Conservation (phyloP, 2,888 invertebrate genomes). For the Euzophera pinguis region DNA sequence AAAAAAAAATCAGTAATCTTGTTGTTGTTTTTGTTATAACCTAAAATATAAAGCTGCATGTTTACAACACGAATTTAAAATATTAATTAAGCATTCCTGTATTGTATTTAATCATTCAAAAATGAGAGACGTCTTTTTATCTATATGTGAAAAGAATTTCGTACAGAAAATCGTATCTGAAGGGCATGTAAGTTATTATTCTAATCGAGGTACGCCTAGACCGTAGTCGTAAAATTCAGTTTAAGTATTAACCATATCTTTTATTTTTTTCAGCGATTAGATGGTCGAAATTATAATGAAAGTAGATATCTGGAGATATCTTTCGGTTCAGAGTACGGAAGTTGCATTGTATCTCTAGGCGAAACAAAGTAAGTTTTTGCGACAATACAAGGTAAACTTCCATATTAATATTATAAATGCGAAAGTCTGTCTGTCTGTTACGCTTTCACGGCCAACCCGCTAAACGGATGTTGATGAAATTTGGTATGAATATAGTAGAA, state of each 20-base stretch:
- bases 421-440: too few species aligned
- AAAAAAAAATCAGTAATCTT: too few species aligned
- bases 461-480: too few species aligned
- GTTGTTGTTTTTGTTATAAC: too few species aligned
- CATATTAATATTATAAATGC: too few species aligned
- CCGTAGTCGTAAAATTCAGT: too few species aligned
- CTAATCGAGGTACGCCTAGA: not conserved
- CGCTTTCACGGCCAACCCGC: too few species aligned
- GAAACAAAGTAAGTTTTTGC: constrained; percentile 83
- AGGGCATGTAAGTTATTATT: constrained; percentile 77
- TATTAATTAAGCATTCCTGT: not conserved
- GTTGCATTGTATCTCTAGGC: constrained; percentile 87
- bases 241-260: too few species aligned
- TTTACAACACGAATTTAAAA: not conserved
- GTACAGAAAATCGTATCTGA: constrained; percentile 82
- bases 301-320: constrained; percentile 84
- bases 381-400: too few species aligned
- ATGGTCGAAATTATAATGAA: constrained; percentile 88
- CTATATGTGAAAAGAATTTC: constrained; percentile 86
- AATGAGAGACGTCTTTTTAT: constrained; percentile 83
- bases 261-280: constrained; percentile 82
- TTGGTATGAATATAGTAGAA: too few species aligned
- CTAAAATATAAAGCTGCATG: not conserved
- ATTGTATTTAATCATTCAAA: constrained; percentile 19
- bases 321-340: constrained; percentile 92